phyloP scores from a whole-genome alignment of 2,888 invertebrate species.

The Erynnis tages region DNA sequence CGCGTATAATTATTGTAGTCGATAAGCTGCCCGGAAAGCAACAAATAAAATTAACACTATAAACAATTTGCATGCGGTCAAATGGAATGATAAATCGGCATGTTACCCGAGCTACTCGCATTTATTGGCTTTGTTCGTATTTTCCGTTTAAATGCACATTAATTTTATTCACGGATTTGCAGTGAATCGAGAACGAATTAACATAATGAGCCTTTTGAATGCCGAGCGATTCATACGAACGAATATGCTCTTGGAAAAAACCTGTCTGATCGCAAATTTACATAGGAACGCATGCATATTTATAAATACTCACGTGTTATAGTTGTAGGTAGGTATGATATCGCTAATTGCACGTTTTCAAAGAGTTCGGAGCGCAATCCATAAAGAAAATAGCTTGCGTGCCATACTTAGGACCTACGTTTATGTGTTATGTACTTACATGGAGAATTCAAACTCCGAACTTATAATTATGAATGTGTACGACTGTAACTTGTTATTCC shows the following conservation, averaged over 20 bases:
- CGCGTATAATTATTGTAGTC: conserved; percentile 54
- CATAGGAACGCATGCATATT: conserved; percentile 21
- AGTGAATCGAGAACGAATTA: conserved; percentile 73
- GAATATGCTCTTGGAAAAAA: conserved; percentile 31
- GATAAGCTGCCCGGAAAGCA: conserved; percentile 60
- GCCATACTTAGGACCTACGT: too few species aligned
- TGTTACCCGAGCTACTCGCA: conserved; percentile 57
- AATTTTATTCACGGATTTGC: conserved; percentile 75
- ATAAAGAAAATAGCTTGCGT: neutral
- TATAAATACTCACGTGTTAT: conserved; percentile 9
- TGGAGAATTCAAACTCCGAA: too few species aligned
- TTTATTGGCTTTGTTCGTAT: conserved; percentile 73
- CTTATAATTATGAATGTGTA: too few species aligned
- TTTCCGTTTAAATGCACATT: conserved; percentile 76
- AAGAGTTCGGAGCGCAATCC: neutral
- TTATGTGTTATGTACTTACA: too few species aligned
- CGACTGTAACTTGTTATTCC: too few species aligned
- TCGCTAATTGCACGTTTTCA: conserved; percentile 18
- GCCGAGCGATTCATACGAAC: conserved; percentile 49
- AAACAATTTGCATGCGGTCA: conserved; percentile 68
- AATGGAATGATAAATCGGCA: conserved; percentile 71
- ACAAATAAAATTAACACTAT: conserved; percentile 77
- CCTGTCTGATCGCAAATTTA: conserved; percentile 23
- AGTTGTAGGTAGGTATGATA: conserved; percentile 1
- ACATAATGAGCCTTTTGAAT: conserved; percentile 73